phyloP scores from a whole-genome alignment of 2,888 invertebrate genomes.

The Meghimatium bilineatum region DNA sequence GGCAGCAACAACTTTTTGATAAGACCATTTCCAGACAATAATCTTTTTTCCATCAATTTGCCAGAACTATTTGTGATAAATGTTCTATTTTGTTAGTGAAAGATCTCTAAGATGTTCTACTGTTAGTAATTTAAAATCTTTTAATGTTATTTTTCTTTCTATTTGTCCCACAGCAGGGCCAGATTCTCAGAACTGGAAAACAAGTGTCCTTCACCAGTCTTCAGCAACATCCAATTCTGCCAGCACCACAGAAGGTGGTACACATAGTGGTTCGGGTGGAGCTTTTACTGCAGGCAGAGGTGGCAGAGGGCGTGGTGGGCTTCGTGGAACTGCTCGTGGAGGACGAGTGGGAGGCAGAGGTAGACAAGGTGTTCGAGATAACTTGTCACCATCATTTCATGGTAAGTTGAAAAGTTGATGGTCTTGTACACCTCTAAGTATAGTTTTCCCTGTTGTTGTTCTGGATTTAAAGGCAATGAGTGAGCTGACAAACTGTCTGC shows the following conservation, averaged over 20 bases:
- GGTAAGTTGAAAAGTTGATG: constrained; percentile 14
- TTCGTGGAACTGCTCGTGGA: constrained; percentile 26
- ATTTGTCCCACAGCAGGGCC: constrained; percentile 27
- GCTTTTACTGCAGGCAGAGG: background rate
- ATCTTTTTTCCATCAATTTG: no score
- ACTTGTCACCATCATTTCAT: constrained; percentile 38
- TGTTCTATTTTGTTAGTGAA: no score
- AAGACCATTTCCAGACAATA: no score
- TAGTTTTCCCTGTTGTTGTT: no score
- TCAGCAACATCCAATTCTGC: background rate
- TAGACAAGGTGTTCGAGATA: constrained; percentile 41
- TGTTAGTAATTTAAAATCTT: no score
- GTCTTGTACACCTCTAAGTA: background rate
- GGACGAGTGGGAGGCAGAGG: constrained; percentile 45
- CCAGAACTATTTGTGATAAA: no score
- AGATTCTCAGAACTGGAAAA: constrained; percentile 53
- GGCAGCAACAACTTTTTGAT: no score
- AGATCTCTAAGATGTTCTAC: no score
- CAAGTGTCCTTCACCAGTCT: constrained; percentile 38
- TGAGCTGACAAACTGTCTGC: no score
- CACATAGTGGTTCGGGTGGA: constrained; percentile 68
- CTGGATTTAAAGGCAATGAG: no score
- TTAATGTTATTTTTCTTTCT: no score
- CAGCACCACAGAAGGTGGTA: background rate
- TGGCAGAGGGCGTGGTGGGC: constrained; percentile 34